Conservation (phyloP, 2,888 invertebrate species). For the Philonicus albiceps region DNA sequence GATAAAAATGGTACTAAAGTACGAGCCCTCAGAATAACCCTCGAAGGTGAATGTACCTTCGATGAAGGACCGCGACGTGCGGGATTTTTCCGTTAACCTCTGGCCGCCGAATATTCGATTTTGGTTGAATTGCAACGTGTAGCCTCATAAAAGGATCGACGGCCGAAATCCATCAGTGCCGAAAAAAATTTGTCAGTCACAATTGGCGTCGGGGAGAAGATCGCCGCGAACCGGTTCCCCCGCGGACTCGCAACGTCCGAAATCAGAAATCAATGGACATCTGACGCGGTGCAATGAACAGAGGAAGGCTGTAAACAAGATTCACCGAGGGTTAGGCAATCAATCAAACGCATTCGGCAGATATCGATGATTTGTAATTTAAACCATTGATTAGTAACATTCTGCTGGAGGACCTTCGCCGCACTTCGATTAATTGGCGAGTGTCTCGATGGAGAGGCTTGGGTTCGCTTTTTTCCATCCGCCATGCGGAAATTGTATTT, state of each 20-base stretch:
- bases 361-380: not conserved
- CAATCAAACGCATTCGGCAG: not conserved
- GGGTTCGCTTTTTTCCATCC: not conserved
- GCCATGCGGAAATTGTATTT: not conserved
- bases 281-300: not conserved
- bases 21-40: not conserved
- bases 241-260: not conserved
- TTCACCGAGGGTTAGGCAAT: not conserved
- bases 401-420: not conserved
- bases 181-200: not conserved
- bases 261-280: not conserved
- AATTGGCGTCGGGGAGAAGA: not conserved
- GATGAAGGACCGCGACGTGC: not conserved
- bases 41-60: not conserved
- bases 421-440: not conserved
- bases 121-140: not conserved
- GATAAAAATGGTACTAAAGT: too few species aligned
- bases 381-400: not conserved
- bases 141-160: not conserved
- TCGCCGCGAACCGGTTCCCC: not conserved
- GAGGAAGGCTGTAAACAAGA: not conserved
- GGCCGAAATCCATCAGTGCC: not conserved
- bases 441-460: not conserved
- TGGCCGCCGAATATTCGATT: not conserved
- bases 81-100: not conserved